phyloP scores from a whole-genome alignment of 2,797 vertebrate species.

The Cuculus canorus region DNA sequence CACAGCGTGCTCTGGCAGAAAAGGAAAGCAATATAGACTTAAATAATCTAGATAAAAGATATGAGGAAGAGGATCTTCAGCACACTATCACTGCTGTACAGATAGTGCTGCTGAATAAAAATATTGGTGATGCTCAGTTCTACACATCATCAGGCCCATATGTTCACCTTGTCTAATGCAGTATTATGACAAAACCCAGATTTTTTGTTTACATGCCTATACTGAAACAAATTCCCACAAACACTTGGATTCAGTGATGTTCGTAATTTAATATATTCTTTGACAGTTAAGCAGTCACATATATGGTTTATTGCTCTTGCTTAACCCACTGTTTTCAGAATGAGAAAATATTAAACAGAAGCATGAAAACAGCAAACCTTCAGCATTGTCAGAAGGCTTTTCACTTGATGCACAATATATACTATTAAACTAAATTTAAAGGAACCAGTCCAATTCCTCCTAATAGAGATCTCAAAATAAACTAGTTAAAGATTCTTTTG shows the following conservation, averaged over 20 bases:
- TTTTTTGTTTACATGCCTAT: not conserved
- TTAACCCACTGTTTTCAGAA: not conserved
- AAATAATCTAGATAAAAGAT: not conserved
- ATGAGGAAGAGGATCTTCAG: not conserved
- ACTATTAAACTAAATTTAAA: not conserved
- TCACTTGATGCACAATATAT: not conserved
- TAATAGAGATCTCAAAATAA: slow-evolving; percentile 24
- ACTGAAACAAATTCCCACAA: not conserved
- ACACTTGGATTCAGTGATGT: not conserved
- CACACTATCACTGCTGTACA: not conserved
- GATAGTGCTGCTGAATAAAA: not conserved
- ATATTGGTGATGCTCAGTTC: not conserved
- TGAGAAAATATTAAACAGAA: not conserved
- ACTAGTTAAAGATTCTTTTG: not conserved
- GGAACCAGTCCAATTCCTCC: not conserved
- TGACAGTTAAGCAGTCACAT: not conserved
- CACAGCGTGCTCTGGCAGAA: not conserved
- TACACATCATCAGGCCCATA: accelerated
- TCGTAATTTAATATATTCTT: not conserved
- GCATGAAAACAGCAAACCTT: not conserved
- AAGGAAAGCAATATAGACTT: not conserved
- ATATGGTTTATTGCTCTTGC: not conserved
- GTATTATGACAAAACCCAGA: not conserved
- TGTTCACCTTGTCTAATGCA: not conserved
- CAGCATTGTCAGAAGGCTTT: not conserved